phyloP scores from a whole-genome alignment of 2,113 vertebrate genomes.

The Podarcis raffonei region DNA sequence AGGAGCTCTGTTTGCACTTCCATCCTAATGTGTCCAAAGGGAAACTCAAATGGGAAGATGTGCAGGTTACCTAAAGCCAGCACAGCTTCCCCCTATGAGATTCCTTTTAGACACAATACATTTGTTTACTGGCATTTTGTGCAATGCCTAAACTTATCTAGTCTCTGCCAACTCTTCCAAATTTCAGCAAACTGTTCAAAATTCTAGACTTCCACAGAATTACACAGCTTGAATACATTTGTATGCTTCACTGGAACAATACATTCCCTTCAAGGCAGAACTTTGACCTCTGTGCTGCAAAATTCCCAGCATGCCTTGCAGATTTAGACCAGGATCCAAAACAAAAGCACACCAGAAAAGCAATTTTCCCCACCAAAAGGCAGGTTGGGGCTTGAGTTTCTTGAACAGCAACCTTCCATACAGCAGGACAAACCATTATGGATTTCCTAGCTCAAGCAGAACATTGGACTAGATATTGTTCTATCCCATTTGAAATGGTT shows the following conservation, averaged over 20 bases:
- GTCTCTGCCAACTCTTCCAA: background rate
- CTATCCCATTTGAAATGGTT: no score
- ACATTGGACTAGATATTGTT: background rate
- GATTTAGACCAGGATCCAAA: background rate
- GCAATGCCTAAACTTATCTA: background rate
- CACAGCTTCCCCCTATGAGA: background rate
- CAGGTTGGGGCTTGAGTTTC: background rate
- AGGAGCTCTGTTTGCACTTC: background rate
- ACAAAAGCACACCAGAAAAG: background rate
- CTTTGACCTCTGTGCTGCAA: background rate
- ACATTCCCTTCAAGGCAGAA: background rate
- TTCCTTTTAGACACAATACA: background rate
- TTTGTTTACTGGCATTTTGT: background rate
- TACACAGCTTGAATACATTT: background rate
- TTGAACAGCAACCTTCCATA: background rate
- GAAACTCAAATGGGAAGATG: background rate
- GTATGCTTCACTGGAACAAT: background rate
- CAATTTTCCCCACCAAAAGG: background rate
- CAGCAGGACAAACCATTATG: background rate
- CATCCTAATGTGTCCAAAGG: background rate
- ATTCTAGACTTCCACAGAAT: background rate
- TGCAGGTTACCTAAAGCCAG: background rate
- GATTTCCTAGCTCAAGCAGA: background rate
- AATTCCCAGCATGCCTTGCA: conserved; percentile 4
- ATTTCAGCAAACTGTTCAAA: background rate